Percentiles rank a stretch among this genome's conserved stretches.
Evolutionary conservation across 1,140 invertebrate species (phyloP).

Genomic region (Dendroctonus valens): DNA sequence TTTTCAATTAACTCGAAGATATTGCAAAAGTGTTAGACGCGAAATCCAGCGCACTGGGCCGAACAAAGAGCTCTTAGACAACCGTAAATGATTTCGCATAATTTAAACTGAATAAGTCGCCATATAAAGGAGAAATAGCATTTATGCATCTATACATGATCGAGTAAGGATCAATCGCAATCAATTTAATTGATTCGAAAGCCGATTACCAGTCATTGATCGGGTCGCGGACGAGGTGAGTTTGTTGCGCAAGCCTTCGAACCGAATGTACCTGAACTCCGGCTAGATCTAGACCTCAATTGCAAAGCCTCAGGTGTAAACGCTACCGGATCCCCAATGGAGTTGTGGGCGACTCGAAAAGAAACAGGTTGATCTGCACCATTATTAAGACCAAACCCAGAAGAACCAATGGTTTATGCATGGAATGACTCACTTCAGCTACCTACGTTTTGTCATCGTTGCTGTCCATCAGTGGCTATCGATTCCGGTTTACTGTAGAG

Average conservation of each 20-base stretch:
- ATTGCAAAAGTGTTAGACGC: too few relatives aligned
- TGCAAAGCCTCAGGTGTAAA: too few relatives aligned
- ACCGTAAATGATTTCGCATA: conserved; percentile 22
- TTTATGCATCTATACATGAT: conserved; percentile 21
- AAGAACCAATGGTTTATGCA: background rate
- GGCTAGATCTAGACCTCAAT: too few relatives aligned
- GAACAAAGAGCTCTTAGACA: conserved; percentile 25
- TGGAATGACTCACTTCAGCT: background rate
- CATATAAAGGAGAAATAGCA: conserved; percentile 23
- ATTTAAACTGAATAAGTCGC: conserved; percentile 23
- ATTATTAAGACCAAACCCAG: background rate
- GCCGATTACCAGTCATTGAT: conserved; percentile 18
- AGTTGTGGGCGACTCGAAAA: too few relatives aligned
- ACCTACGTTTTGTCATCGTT: background rate
- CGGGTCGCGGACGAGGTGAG: background rate
- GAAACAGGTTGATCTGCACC: too few relatives aligned
- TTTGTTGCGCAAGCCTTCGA: too few relatives aligned
- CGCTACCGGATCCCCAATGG: background rate
- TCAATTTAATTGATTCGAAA: conserved; percentile 28
- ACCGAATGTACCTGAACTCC: too few relatives aligned
- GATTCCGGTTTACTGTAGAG: background rate
- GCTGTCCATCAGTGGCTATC: background rate
- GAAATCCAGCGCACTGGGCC: background rate
- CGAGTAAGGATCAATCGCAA: conserved; percentile 23
- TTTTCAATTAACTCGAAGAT: too few relatives aligned